phyloP scores from a whole-genome alignment of 2,113 vertebrate species.

The Arothron firmamentum region DNA sequence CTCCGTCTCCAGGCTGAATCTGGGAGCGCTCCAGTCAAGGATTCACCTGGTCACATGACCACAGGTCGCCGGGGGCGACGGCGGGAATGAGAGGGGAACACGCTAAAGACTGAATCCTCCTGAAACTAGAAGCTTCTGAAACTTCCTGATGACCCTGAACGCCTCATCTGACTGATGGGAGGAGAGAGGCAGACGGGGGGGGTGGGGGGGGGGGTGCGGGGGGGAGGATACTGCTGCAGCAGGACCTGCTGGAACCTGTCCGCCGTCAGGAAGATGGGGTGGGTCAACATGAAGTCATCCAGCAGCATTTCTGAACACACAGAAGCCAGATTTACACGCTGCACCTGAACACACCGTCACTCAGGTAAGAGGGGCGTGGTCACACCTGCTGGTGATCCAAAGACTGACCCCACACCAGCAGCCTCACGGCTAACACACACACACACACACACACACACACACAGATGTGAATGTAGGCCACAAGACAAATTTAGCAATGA shows the following conservation, averaged over 20 bases:
- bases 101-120: no score
- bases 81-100: no score
- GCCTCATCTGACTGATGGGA: no score
- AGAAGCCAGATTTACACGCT: conserved; percentile 6
- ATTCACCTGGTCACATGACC: no score
- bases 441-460: neutral
- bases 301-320: conserved; percentile 82
- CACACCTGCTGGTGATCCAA: no score
- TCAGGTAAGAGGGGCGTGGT: neutral
- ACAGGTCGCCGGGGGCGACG: no score
- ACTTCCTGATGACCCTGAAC: no score
- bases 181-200: neutral
- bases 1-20: conserved; percentile 53
- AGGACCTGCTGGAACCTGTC: conserved; percentile 93
- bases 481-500: no score
- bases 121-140: no score
- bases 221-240: conserved; percentile 92
- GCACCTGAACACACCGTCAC: conserved; percentile 16
- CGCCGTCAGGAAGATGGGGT: conserved; percentile 92
- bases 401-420: no score
- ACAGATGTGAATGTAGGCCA: no score
- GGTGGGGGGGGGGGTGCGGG: neutral
- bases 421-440: neutral
- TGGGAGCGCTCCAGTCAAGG: conserved; percentile 19
- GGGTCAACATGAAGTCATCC: conserved; percentile 94